Conservation (phyloP, 2,113 vertebrate genomes). For the Rousettus leschenaultii region DNA sequence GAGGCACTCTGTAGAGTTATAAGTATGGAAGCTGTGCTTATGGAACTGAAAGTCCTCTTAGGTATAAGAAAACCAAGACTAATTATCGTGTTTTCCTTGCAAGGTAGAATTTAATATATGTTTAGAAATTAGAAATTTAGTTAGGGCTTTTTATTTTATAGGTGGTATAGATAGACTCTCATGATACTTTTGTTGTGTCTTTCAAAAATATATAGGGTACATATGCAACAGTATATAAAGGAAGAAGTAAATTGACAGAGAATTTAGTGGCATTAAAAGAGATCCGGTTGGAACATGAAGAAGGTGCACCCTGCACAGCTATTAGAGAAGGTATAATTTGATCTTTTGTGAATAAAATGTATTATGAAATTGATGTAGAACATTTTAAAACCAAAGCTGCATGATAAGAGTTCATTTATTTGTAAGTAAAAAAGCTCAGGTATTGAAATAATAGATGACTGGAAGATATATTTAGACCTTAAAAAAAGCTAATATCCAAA, state of each 20-base stretch:
- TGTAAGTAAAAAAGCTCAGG: neutral
- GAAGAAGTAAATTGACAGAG: slow-evolving; percentile 98
- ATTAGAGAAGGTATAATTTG: slow-evolving; percentile 93
- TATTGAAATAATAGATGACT: neutral
- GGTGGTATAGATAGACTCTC: neutral
- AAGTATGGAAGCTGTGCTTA: neutral
- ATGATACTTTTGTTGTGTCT: neutral
- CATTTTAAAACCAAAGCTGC: neutral
- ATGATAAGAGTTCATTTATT: neutral
- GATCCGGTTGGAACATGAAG: slow-evolving; percentile 97
- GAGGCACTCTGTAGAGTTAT: neutral
- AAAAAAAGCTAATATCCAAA: slow-evolving; percentile 13
- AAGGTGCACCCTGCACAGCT: slow-evolving; percentile 97
- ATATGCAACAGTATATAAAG: slow-evolving; percentile 98
- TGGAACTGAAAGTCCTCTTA: neutral
- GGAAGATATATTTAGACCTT: neutral
- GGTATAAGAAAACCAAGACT: neutral
- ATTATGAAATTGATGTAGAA: neutral
- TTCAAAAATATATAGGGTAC: slow-evolving; percentile 87
- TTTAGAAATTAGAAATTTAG: neutral
- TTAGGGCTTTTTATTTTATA: neutral
- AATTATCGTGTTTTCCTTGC: slow-evolving; percentile 14
- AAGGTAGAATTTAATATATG: neutral
- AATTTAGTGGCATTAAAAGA: slow-evolving; percentile 99
- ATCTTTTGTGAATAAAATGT: neutral